Percentiles rank a stretch among this genome's conserved stretches.
phyloP scores from a whole-genome alignment of 1,140 invertebrate genomes.

The Listronotus oregonensis region DNA sequence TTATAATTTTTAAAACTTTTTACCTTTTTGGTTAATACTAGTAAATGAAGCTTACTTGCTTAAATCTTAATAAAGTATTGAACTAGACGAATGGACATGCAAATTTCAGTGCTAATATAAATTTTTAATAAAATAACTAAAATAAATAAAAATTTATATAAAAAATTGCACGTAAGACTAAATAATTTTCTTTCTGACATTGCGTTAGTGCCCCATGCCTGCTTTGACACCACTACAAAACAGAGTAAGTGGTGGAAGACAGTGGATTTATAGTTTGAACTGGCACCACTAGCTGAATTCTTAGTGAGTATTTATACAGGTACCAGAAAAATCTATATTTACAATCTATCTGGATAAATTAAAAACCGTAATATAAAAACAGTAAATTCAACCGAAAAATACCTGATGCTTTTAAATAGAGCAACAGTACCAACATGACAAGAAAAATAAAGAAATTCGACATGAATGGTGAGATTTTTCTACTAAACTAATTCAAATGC shows the following conservation, averaged over 20 bases:
- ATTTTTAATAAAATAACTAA: not conserved
- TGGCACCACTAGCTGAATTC: constrained; percentile 51
- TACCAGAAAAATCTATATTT: constrained; percentile 52
- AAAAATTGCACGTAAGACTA: constrained; percentile 24
- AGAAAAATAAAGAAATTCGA: too few species aligned
- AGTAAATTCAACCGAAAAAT: not conserved
- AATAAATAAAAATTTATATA: not conserved
- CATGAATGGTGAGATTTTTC: too few species aligned
- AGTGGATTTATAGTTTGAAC: constrained; percentile 44
- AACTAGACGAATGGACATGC: too few species aligned
- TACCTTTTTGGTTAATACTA: too few species aligned
- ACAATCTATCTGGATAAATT: constrained; percentile 23
- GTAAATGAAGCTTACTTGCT: too few species aligned
- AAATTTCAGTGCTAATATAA: not conserved
- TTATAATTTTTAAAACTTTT: too few species aligned
- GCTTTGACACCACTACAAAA: constrained; percentile 47
- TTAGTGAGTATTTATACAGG: constrained; percentile 53
- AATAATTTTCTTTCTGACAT: not conserved
- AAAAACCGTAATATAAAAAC: not conserved
- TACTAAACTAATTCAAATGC: too few species aligned
- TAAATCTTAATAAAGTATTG: too few species aligned
- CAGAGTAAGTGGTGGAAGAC: constrained; percentile 50
- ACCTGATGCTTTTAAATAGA: too few species aligned
- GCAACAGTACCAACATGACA: too few species aligned
- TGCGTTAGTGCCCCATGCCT: constrained; percentile 47